Evolutionary conservation across 2,888 invertebrate species (phyloP).

Genomic region (Artemia sinica): DNA sequence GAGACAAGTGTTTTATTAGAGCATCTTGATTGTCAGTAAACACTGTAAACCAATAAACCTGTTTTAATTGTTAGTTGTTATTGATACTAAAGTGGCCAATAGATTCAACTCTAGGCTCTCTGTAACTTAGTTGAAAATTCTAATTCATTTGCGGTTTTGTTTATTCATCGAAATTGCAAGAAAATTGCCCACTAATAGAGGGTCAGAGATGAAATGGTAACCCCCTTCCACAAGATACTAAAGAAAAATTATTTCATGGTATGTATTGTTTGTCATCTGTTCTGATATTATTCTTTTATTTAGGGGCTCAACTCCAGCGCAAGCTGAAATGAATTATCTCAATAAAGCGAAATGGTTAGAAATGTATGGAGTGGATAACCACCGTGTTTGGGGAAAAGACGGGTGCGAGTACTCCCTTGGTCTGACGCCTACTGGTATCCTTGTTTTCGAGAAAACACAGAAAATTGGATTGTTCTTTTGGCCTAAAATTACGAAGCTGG

Average conservation of each 20-base stretch:
- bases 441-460: slow-evolving; percentile 87
- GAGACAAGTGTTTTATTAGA: too few relatives aligned
- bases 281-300: slow-evolving; percentile 23
- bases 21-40: too few relatives aligned
- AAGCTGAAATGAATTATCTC: slow-evolving; percentile 82
- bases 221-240: not conserved
- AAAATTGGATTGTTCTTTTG: slow-evolving; percentile 98
- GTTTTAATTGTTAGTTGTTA: too few relatives aligned
- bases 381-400: slow-evolving; percentile 70
- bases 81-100: too few relatives aligned
- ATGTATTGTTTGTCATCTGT: not conserved
- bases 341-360: slow-evolving; percentile 95
- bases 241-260: not conserved
- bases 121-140: too few relatives aligned
- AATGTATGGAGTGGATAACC: slow-evolving; percentile 99
- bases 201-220: not conserved
- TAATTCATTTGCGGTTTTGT: too few relatives aligned
- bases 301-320: slow-evolving; percentile 73
- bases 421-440: slow-evolving; percentile 89
- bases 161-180: too few relatives aligned
- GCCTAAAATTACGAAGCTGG: slow-evolving; percentile 94
- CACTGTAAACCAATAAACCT: too few relatives aligned
- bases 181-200: too few relatives aligned
- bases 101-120: too few relatives aligned
- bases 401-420: slow-evolving; percentile 89